These are phyloP conservation scores for Nestor notabilis DNA, from an alignment of 2,113 vertebrate species.

Conservation along the genomic window DNA sequence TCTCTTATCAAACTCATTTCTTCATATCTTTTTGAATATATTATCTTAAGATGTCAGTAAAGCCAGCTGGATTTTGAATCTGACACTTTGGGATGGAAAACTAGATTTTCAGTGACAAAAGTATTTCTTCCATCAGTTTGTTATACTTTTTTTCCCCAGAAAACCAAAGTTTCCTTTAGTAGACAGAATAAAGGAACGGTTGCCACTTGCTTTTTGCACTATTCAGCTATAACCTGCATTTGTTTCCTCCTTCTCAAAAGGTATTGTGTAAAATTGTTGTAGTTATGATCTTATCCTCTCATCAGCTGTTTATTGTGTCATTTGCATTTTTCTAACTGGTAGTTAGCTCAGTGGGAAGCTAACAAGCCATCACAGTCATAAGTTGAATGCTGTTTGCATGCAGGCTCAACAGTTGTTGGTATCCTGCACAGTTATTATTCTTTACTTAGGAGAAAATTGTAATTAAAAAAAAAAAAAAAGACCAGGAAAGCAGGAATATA, in stretches of 20 bases:
- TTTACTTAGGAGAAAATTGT: neutral
- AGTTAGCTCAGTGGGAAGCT: constrained; percentile 15
- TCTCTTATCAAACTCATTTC: neutral
- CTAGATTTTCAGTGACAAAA: neutral
- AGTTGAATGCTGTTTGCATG: neutral
- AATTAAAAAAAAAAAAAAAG: neutral
- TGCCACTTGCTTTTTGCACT: neutral
- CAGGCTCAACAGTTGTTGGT: neutral
- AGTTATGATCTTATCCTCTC: neutral
- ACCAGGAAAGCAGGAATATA: neutral
- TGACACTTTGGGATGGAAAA: neutral
- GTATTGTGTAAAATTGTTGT: neutral
- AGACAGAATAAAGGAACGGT: neutral
- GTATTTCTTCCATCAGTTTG: neutral
- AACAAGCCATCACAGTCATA: neutral
- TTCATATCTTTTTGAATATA: neutral
- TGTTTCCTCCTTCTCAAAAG: neutral
- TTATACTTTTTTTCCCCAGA: neutral
- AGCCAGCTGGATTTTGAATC: neutral
- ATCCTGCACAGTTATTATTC: neutral
- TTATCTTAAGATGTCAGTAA: neutral
- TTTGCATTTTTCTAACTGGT: constrained; percentile 27
- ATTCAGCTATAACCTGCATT: neutral
- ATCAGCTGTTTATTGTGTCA: neutral
- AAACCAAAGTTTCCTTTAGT: neutral